Percentiles rank a stretch among this genome's conserved stretches.
These are phyloP conservation scores for Deilephila elpenor DNA, from an alignment of 2,888 invertebrate species.

Conservation along the genomic window DNA sequence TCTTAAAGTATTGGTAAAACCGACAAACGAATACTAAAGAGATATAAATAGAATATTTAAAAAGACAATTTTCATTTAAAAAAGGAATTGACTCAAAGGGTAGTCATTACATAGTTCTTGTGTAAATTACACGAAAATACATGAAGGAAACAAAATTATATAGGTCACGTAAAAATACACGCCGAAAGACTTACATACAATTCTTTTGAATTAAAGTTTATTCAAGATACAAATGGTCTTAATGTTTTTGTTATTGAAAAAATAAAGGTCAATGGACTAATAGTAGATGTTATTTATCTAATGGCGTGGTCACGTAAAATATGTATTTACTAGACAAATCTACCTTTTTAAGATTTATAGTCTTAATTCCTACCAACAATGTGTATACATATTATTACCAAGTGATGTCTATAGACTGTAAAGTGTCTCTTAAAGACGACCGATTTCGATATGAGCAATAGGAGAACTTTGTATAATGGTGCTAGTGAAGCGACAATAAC, in stretches of 20 bases:
- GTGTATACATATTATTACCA: too few species aligned
- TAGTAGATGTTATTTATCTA: constrained; percentile 13
- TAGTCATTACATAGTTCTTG: neutral
- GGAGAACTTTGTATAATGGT: too few species aligned
- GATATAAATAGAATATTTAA: neutral
- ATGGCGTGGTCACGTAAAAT: neutral
- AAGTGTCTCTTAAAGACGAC: too few species aligned
- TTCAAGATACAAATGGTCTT: constrained; percentile 11
- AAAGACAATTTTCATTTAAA: neutral
- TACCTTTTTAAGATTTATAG: neutral
- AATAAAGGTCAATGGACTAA: constrained; percentile 25
- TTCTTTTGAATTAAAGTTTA: neutral
- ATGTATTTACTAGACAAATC: neutral
- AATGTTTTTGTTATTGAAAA: constrained; percentile 25
- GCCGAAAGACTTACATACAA: neutral
- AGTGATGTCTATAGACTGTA: too few species aligned
- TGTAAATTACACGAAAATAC: neutral
- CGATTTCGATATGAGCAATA: too few species aligned
- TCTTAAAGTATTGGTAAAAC: neutral
- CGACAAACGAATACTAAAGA: too few species aligned
- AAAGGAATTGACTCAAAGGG: neutral
- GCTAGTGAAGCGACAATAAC: too few species aligned
- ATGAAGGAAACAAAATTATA: neutral
- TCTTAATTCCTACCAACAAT: neutral
- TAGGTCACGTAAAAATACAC: neutral